phyloP scores from a whole-genome alignment of 2,797 vertebrate species.

The Ciconia nigra region DNA sequence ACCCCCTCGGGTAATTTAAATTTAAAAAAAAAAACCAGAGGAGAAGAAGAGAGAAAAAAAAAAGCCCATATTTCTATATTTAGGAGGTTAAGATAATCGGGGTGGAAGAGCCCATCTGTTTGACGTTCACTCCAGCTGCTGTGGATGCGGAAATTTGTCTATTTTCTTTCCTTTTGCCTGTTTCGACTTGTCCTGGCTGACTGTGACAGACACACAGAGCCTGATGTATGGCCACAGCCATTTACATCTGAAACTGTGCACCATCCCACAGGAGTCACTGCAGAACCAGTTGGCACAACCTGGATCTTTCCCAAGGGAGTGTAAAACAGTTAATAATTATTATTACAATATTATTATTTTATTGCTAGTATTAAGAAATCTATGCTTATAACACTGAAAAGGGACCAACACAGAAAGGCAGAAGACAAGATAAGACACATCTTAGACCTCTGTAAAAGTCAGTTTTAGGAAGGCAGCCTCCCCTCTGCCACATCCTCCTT shows the following conservation, averaged over 20 bases:
- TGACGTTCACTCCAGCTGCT: conserved; percentile 78
- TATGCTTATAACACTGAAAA: background rate
- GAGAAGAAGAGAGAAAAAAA: background rate
- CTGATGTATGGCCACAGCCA: background rate
- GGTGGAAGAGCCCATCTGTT: conserved; percentile 86
- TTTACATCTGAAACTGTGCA: background rate
- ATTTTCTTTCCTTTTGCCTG: conserved; percentile 63
- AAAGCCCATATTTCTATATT: conserved; percentile 79
- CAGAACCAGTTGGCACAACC: background rate
- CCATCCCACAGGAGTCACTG: background rate
- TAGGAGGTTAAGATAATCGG: conserved; percentile 82
- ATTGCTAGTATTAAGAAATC: background rate
- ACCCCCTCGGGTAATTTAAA: conserved; percentile 82
- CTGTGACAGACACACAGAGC: conserved; percentile 11
- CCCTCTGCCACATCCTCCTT: background rate
- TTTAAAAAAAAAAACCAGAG: conserved; percentile 49
- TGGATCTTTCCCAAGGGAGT: background rate
- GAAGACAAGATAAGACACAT: background rate
- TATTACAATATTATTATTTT: background rate
- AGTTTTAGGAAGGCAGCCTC: background rate
- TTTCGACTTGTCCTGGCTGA: conserved; percentile 46
- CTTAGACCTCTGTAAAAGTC: background rate
- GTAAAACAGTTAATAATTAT: background rate
- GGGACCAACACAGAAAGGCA: background rate
- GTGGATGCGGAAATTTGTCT: conserved; percentile 72